Conservation (phyloP, 2,797 vertebrate species). For the Hemibagrus guttatus region DNA sequence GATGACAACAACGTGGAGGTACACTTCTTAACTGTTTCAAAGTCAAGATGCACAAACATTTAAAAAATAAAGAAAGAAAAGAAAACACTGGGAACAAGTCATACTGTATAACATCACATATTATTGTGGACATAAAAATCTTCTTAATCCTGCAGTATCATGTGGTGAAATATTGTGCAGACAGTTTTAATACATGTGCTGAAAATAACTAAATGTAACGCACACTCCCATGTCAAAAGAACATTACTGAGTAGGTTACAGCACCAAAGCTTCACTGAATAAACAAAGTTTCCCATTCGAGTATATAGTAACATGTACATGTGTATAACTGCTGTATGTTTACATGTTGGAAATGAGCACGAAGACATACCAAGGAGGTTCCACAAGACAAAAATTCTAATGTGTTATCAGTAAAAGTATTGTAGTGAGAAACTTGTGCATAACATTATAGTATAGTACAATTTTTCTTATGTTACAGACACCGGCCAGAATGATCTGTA, state of each 20-base stretch:
- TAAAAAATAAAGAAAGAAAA: background rate
- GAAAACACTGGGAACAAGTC: slow-evolving; percentile 9
- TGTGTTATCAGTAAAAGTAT: background rate
- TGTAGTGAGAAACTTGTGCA: slow-evolving; percentile 23
- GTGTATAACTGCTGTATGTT: slow-evolving; percentile 10
- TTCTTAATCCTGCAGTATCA: slow-evolving; percentile 16
- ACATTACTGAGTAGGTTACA: slow-evolving; percentile 23
- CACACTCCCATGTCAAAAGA: slow-evolving; percentile 27
- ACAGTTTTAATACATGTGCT: slow-evolving; percentile 21
- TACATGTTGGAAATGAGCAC: background rate
- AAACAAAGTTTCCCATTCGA: slow-evolving; percentile 28
- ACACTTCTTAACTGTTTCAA: slow-evolving; percentile 43
- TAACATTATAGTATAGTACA: slow-evolving; percentile 20
- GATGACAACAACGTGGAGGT: slow-evolving; percentile 55
- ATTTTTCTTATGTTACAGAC: background rate
- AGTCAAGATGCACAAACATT: slow-evolving; percentile 41
- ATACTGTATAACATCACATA: slow-evolving; percentile 36
- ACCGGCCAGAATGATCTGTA: background rate
- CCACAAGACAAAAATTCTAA: slow-evolving; percentile 15
- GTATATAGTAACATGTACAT: slow-evolving; percentile 15
- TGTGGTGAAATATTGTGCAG: slow-evolving; percentile 40
- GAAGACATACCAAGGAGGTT: background rate
- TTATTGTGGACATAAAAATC: slow-evolving; percentile 23
- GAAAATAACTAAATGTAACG: slow-evolving; percentile 10
- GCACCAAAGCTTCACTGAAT: slow-evolving; percentile 49